Evolutionary conservation across 2,113 vertebrate species (phyloP).

Genomic region (Ceyx melanurus): DNA sequence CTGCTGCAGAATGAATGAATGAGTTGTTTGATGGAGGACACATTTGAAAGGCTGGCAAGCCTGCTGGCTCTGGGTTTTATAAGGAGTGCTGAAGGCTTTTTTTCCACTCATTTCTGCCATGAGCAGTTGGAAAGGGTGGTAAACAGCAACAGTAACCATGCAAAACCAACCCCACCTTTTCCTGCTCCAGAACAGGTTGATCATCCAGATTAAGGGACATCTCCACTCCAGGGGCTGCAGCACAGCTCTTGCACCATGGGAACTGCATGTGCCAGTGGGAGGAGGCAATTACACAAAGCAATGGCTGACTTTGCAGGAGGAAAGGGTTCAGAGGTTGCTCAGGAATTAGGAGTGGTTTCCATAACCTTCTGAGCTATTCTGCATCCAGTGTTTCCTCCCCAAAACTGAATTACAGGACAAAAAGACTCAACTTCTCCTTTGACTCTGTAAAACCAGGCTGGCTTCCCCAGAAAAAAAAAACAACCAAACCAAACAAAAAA

Average conservation of each 20-base stretch:
- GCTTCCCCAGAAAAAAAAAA: neutral
- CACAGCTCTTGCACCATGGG: accelerated
- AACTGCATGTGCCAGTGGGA: neutral
- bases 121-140: slow-evolving; percentile 14
- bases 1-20: neutral
- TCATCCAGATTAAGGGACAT: slow-evolving; percentile 9
- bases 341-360: neutral
- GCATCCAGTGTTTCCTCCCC: neutral
- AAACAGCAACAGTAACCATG: slow-evolving; percentile 67
- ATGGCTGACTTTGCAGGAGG: too few species aligned
- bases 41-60: slow-evolving; percentile 23
- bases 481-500: neutral
- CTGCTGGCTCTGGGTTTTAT: neutral
- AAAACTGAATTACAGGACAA: neutral
- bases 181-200: slow-evolving; percentile 14
- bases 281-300: neutral
- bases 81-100: slow-evolving; percentile 44
- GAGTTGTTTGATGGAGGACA: slow-evolving; percentile 17
- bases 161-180: slow-evolving; percentile 31
- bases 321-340: neutral
- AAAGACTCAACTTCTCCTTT: neutral
- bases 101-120: slow-evolving; percentile 60
- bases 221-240: neutral
- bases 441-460: neutral
- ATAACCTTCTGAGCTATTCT: neutral